Base-by-base conservation (phyloP, 2,888 invertebrate genomes). In the Euplagia quadripunctaria region DNA sequence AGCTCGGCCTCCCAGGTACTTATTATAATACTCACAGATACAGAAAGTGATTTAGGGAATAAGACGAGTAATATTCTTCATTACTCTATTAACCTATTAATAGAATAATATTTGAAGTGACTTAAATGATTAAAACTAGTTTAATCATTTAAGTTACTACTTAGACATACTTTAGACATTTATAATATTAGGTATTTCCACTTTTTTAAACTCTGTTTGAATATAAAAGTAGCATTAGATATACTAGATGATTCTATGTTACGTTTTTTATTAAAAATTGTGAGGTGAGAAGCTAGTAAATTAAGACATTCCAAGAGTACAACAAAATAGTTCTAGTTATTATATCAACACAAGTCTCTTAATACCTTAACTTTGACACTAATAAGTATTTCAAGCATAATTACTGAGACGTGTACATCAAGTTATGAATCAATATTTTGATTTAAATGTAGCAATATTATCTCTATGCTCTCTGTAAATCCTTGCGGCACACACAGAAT, bases 401-500 rank as follows among this genome's bases (percentile, higher is more conserved):
- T 14, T 61, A 61, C 14, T 61, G 31, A 3, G n/a, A n/a, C 8
- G 7, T 20, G n/a, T 20, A 4, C 4, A 17, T 46, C 11, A 41
- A 16, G 31, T 58, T 42, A 12, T 43, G 46, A 68, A 69, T 46
- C 61, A 61, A 69, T 31, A 31, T 69, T 43, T 61, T 31, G n/a
- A 69, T 69, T 46, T 68, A 67, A 73, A 51, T 70, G 70, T 63
- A 42, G 68, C 73, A 73, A 63, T 77, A 70, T 52, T 58, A 73
- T 75, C 64, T 73, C 76, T 79, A 75, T 85, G 88, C 87, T 82
- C 86, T 90, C 90, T 83, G 89, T 89, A 85, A 87, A 89, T 88
- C 85, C 85, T 84, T 81, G 84, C 84, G 81, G 84, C 83, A 91
- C 91, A 94, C 88, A 92, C 91, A 94, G 88, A 91, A 89, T 89